Conservation (phyloP, 2,113 vertebrate genomes). For the Brachypteracias leptosomus region DNA sequence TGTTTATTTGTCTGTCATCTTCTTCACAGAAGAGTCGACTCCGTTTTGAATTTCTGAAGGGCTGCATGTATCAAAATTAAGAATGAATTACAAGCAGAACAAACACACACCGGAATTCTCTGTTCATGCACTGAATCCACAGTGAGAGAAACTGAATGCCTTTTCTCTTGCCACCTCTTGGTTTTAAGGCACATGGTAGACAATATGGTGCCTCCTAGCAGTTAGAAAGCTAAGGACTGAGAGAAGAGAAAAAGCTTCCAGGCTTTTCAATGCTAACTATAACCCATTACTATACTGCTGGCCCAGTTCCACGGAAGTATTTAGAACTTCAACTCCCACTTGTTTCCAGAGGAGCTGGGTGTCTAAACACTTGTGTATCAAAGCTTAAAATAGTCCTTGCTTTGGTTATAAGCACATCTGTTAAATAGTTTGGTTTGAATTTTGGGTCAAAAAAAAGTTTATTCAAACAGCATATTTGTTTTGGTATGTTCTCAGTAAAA, state of each 20-base stretch:
- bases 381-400: not conserved
- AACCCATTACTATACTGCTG: slow-evolving; percentile 26
- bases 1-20: slow-evolving; percentile 85
- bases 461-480: not conserved
- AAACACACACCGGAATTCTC: not conserved
- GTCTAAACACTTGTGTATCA: slow-evolving; percentile 35
- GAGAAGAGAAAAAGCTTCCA: not conserved
- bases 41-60: slow-evolving; percentile 93
- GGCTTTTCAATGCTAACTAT: slow-evolving; percentile 33
- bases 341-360: slow-evolving; percentile 45
- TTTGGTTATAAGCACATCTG: not conserved
- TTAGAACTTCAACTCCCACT: slow-evolving; percentile 26
- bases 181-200: not conserved
- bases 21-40: slow-evolving; percentile 93
- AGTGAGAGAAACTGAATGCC: not conserved
- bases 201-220: not conserved
- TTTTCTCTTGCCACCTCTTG: not conserved
- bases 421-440: not conserved
- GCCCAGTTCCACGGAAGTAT: slow-evolving; percentile 23
- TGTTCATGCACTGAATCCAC: slow-evolving; percentile 7
- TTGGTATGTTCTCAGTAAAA: not conserved
- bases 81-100: slow-evolving; percentile 36
- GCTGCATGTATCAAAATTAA: slow-evolving; percentile 73
- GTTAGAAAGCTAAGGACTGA: not conserved
- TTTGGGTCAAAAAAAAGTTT: not conserved